Base-by-base conservation (phyloP, 2,888 invertebrate genomes). In the Drosophila mercatorum region DNA sequence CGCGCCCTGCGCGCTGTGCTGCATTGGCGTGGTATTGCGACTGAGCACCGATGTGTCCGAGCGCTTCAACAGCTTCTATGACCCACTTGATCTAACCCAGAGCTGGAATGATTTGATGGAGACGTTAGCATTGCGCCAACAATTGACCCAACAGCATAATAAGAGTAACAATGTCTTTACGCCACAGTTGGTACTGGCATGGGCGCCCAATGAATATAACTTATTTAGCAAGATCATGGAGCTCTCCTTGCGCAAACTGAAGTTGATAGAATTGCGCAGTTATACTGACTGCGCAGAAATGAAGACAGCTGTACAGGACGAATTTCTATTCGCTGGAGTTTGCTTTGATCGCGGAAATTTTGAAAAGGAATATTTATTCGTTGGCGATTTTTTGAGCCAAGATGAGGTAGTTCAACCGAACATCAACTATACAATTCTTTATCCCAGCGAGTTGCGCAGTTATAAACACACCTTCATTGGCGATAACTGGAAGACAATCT, bases 271-370 rank as follows among this genome's bases (percentile, higher is more conserved):
- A 2, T 6, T 64, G 0, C 5, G 40, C 0, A 36, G 14, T 0
- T 89, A 59, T 36, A 5, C 6, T 0, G 61, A 57, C 7, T 88
- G 80, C 17, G 2, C 26, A 0, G 17, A 60, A 0, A 10, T 90
- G 58, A 59, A 65, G 1, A 2, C 12, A 1, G 61, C 62, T 2
- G 28, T 90, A 26, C 8, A 43, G 6, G 6, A 40, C 1, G 66
- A 83, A 0, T 68, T 10, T 5, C 69, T 81, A 2, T 80, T 87
- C n/a, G 84, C 82, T 3, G 91, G 91, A 22, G 66, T 90, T 5
- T 86, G 52, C 93, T 97, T 76, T 93, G 96, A 71, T 94, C 94
- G 80, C 92, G 95, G 71, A 94, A 95, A 47, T 2, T 57, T 58
- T 2, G 94, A 61, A 5, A 41, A 36, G 28, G 0, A 8, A 0